Percentiles rank a stretch among this genome's conserved stretches.
Evolutionary conservation across 2,888 invertebrate species (phyloP).

Genomic region (Oscheius myriophilus): DNA sequence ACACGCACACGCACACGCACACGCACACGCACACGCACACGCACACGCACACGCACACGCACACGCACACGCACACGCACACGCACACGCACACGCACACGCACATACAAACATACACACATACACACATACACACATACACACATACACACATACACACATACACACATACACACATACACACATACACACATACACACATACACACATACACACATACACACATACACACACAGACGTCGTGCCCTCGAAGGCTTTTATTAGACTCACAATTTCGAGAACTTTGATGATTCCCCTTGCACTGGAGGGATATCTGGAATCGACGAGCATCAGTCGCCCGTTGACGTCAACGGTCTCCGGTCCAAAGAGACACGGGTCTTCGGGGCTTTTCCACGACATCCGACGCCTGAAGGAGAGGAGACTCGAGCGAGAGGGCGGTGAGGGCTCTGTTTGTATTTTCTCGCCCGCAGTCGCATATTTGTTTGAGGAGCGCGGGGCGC

Average conservation of each 20-base stretch:
- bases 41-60: too few species aligned
- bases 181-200: too few species aligned
- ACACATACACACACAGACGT: background rate
- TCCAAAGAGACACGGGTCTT: background rate
- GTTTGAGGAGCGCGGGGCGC: conserved; percentile 24
- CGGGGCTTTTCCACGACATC: background rate
- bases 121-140: too few species aligned
- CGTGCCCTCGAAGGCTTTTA: background rate
- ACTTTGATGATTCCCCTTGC: conserved; percentile 57
- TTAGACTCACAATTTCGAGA: conserved; percentile 57
- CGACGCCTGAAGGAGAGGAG: conserved; percentile 2
- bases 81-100: too few species aligned
- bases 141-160: too few species aligned
- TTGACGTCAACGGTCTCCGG: conserved; percentile 34
- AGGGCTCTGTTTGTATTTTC: conserved; percentile 27
- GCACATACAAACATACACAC: too few species aligned
- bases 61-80: too few species aligned
- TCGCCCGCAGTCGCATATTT: conserved; percentile 27
- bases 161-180: too few species aligned
- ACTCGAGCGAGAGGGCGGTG: background rate
- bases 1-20: too few species aligned
- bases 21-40: too few species aligned
- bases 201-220: too few species aligned
- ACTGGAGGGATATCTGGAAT: conserved; percentile 53
- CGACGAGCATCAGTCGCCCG: conserved; percentile 52